phyloP scores from a whole-genome alignment of 2,888 invertebrate species.

The Macaria liturata region DNA sequence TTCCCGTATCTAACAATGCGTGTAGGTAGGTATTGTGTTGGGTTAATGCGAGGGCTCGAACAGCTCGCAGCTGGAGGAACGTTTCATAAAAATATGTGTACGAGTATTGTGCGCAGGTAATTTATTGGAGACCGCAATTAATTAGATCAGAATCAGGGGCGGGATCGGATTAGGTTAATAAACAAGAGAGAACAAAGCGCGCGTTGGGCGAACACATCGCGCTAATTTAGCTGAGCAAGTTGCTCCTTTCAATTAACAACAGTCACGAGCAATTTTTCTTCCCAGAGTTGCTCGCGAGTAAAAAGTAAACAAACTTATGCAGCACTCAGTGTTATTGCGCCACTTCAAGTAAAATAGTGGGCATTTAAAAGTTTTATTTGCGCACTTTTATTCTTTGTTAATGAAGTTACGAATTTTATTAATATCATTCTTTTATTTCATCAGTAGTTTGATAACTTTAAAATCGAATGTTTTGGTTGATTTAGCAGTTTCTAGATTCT shows the following conservation, averaged over 20 bases:
- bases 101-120: conserved; percentile 23
- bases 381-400: conserved; percentile 4
- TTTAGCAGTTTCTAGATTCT: too few relatives aligned
- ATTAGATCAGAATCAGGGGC: conserved; percentile 31
- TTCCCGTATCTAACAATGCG: not conserved
- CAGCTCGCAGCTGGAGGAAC: conserved; percentile 24
- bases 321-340: conserved; percentile 32
- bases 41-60: too few relatives aligned
- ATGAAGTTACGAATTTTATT: not conserved
- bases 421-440: not conserved
- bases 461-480: too few relatives aligned
- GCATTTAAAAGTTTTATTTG: conserved; percentile 12
- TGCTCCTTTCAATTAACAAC: conserved; percentile 60
- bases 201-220: conserved; percentile 31
- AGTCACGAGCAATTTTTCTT: conserved; percentile 54
- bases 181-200: conserved; percentile 29
- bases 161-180: conserved; percentile 31
- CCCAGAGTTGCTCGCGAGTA: conserved; percentile 27
- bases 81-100: conserved; percentile 31
- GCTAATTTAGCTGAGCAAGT: conserved; percentile 51
- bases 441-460: too few relatives aligned
- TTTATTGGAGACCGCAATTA: conserved; percentile 29
- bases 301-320: conserved; percentile 38
- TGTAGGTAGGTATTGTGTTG: too few relatives aligned
- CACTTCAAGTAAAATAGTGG: conserved; percentile 7